A percentile compares a stretch with the other conserved stretches of the same genome.
Evolutionary conservation across 2,113 vertebrate species (phyloP).

Genomic region (Megalops atlanticus): DNA sequence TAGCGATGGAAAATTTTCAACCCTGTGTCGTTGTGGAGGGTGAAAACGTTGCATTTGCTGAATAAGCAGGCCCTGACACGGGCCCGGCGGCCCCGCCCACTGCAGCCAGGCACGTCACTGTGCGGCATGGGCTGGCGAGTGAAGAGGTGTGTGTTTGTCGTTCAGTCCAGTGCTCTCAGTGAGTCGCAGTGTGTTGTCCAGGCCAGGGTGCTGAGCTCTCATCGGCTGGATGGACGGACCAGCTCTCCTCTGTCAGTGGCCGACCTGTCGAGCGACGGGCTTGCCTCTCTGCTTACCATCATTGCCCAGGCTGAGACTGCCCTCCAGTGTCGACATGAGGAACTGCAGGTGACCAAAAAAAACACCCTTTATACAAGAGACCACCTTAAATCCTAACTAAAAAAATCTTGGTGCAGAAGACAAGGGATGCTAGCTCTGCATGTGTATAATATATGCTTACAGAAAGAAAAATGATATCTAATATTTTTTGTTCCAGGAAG

Average conservation of each 20-base stretch:
- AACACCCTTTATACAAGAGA: not conserved
- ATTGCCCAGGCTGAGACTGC: slow-evolving; percentile 61
- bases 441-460: not conserved
- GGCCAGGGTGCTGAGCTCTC: slow-evolving; percentile 55
- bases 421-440: not conserved
- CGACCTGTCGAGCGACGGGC: slow-evolving; percentile 44
- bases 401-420: no score
- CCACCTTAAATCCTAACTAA: not conserved
- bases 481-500: slow-evolving; percentile 49
- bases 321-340: slow-evolving; percentile 57
- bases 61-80: no score
- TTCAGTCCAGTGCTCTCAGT: not conserved
- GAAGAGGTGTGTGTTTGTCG: no score
- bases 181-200: slow-evolving; percentile 33
- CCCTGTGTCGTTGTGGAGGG: no score
- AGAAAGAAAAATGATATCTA: not conserved
- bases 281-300: slow-evolving; percentile 56
- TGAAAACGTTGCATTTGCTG: no score
- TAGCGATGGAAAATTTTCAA: no score
- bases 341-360: slow-evolving; percentile 58
- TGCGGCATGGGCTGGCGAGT: no score
- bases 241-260: not conserved
- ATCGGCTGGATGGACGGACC: slow-evolving; percentile 30
- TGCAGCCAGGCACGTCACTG: no score
- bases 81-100: no score